phyloP scores from a whole-genome alignment of 2,113 vertebrate genomes.

The Gila orcuttii region DNA sequence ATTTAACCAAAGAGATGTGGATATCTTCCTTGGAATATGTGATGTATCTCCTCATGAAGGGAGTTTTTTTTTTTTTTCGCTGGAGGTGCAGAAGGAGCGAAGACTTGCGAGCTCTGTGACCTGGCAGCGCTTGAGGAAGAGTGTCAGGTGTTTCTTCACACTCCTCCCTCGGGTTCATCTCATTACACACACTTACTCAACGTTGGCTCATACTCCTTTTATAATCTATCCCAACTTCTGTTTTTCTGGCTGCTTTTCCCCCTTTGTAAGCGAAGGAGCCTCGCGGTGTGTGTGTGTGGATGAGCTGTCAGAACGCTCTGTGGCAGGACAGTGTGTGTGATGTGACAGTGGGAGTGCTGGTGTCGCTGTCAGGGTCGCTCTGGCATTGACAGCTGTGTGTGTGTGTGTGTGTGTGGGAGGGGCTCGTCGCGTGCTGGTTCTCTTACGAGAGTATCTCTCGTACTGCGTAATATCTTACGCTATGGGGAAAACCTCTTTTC shows the following conservation, averaged over 20 bases:
- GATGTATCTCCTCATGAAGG: neutral
- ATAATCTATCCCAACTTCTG: neutral
- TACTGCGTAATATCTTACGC: too few relatives aligned
- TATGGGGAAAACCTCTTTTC: too few relatives aligned
- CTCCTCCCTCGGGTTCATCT: conserved; percentile 21
- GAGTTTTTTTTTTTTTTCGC: neutral
- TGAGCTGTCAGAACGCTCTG: neutral
- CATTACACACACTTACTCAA: neutral
- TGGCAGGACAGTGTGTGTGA: conserved; percentile 26
- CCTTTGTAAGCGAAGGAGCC: neutral
- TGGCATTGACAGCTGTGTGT: conserved; percentile 27
- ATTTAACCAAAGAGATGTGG: conserved; percentile 19
- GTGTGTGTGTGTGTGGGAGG: neutral
- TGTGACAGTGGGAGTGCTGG: conserved; percentile 23
- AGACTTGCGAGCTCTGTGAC: conserved; percentile 24
- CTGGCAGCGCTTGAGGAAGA: conserved; percentile 42
- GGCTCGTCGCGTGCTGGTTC: neutral
- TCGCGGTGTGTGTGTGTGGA: neutral
- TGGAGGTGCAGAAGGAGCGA: neutral
- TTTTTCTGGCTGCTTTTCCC: neutral
- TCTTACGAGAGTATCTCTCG: too few relatives aligned
- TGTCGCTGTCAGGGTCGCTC: conserved; percentile 17
- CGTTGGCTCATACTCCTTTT: conserved; percentile 2
- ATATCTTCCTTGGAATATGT: neutral
- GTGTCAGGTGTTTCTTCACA: conserved; percentile 20